phyloP scores from a whole-genome alignment of 1,140 invertebrate genomes.

The Drosophila takahashii region DNA sequence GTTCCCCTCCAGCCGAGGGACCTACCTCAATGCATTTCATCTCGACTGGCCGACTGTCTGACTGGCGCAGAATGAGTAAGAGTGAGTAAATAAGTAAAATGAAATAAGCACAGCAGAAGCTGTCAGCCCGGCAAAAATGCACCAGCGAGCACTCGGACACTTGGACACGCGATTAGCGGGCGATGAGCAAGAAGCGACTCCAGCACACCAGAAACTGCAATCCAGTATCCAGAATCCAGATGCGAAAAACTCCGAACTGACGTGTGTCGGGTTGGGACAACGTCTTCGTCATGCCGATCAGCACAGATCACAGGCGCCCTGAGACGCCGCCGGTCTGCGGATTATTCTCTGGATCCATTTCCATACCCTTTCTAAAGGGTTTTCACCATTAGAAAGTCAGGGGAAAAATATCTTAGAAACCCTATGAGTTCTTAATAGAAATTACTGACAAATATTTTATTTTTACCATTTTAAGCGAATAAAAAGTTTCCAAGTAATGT shows the following conservation, averaged over 20 bases:
- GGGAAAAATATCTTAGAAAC: too few relatives aligned
- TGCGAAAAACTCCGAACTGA: constrained; percentile 47
- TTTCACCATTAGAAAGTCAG: too few relatives aligned
- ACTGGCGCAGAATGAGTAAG: constrained; percentile 27
- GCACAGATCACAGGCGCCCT: constrained; percentile 63
- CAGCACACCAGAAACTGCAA: not conserved
- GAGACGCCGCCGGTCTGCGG: constrained; percentile 37
- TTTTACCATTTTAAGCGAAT: too few relatives aligned
- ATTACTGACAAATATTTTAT: too few relatives aligned
- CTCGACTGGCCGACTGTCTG: constrained; percentile 25
- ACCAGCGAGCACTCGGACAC: constrained; percentile 18
- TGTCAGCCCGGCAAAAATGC: constrained; percentile 42
- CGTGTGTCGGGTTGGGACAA: constrained; percentile 61
- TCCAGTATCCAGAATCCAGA: constrained; percentile 3
- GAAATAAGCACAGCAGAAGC: constrained; percentile 57
- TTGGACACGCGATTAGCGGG: constrained; percentile 26
- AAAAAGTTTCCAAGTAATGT: too few relatives aligned
- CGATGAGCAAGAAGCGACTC: constrained; percentile 22
- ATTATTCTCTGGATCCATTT: not conserved
- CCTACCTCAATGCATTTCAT: constrained; percentile 61
- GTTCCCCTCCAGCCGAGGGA: not conserved
- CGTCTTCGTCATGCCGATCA: constrained; percentile 62
- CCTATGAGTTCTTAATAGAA: too few relatives aligned
- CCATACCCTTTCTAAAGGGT: not conserved
- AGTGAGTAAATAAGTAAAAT: constrained; percentile 46